Evolutionary conservation across 1,140 invertebrate species (phyloP).

Genomic region (Drosophila lowei): DNA sequence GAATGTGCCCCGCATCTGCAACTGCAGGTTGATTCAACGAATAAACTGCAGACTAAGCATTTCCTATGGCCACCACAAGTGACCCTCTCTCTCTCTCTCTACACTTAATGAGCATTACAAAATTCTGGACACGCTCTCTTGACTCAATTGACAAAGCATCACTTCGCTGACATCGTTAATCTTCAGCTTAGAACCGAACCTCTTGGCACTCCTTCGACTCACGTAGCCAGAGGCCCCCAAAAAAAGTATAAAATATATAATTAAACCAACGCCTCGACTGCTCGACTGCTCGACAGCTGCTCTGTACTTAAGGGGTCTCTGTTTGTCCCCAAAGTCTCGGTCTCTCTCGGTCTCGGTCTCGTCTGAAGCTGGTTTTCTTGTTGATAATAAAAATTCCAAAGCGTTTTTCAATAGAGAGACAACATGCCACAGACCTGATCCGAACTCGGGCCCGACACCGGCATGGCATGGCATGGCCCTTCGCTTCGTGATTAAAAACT

Average conservation of each 20-base stretch:
- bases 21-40: slow-evolving; percentile 46
- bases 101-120: slow-evolving; percentile 21
- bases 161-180: slow-evolving; percentile 67
- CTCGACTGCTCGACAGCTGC: background rate
- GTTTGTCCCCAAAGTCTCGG: slow-evolving; percentile 14
- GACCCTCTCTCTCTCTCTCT: background rate
- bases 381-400: slow-evolving; percentile 78
- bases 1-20: slow-evolving; percentile 36
- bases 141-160: slow-evolving; percentile 36
- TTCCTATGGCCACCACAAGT: slow-evolving; percentile 24
- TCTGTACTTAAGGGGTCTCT: background rate
- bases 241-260: slow-evolving; percentile 40
- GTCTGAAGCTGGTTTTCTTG: slow-evolving; percentile 28
- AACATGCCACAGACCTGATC: background rate
- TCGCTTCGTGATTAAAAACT: slow-evolving; percentile 69
- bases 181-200: slow-evolving; percentile 48
- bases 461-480: slow-evolving; percentile 2
- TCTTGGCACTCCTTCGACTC: slow-evolving; percentile 50
- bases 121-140: slow-evolving; percentile 43
- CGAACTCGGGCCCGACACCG: background rate
- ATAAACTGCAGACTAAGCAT: slow-evolving; percentile 39
- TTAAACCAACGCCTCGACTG: slow-evolving; percentile 58
- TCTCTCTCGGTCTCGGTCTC: slow-evolving; percentile 8
- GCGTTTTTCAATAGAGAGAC: slow-evolving; percentile 71
- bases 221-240: slow-evolving; percentile 51